Evolutionary conservation across 2,113 vertebrate genomes (phyloP).

Genomic region (Zapornia atra): DNA sequence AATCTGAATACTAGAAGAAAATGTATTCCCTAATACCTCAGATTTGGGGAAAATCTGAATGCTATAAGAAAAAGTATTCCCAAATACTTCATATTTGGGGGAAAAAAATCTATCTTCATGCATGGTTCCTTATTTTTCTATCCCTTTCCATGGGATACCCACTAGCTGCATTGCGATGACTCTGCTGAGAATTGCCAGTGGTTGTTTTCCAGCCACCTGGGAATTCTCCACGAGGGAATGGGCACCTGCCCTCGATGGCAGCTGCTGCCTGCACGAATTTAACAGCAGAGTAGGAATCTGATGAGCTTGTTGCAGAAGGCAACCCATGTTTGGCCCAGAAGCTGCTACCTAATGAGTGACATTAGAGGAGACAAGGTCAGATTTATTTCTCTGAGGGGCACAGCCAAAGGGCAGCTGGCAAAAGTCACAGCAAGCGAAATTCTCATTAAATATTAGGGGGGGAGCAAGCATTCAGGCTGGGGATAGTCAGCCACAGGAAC

Average conservation of each 20-base stretch:
- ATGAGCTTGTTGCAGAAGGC: neutral
- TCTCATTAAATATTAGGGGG: neutral
- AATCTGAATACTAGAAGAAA: no score
- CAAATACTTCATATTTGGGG: neutral
- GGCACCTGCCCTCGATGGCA: neutral
- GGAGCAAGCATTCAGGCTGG: neutral
- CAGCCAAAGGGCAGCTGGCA: neutral
- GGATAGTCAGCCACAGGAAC: neutral
- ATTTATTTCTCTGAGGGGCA: neutral
- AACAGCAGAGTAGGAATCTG: neutral
- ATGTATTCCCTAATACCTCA: no score
- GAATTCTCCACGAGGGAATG: no score
- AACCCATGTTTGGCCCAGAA: neutral
- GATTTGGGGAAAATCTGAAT: no score
- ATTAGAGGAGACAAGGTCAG: neutral
- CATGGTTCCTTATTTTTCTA: neutral
- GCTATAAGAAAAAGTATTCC: neutral
- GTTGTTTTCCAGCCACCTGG: accelerated
- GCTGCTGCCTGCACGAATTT: neutral
- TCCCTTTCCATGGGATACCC: neutral
- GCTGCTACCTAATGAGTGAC: neutral
- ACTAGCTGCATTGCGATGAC: neutral
- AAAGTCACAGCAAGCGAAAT: neutral
- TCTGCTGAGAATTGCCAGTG: neutral
- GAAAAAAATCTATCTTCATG: neutral